A percentile compares a stretch with the other conserved stretches of the same genome.
phyloP scores from a whole-genome alignment of 2,797 vertebrate genomes.

The Clarias pachynema region DNA sequence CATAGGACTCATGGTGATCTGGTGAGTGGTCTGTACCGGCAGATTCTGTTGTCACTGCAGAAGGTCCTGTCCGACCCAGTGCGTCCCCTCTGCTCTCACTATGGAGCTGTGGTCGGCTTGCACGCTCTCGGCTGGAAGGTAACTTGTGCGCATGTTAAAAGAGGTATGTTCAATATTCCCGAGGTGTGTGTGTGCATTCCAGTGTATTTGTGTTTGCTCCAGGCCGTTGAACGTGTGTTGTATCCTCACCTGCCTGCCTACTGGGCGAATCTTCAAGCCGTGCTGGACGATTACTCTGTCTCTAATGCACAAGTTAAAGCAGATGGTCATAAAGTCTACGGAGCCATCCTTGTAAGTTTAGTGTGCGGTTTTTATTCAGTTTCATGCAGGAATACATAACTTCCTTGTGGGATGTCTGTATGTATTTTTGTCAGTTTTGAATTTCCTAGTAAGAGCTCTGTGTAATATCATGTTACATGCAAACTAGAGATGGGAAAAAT shows the following conservation, averaged over 20 bases:
- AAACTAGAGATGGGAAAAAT: background rate
- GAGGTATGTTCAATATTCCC: background rate
- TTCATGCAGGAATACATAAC: background rate
- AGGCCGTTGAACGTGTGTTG: conserved; percentile 90
- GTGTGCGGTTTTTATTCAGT: background rate
- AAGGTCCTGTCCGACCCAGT: conserved; percentile 92
- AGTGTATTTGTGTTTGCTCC: conserved; percentile 20
- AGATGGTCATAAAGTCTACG: conserved; percentile 93
- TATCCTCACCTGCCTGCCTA: conserved; percentile 91
- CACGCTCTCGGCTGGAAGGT: conserved; percentile 94
- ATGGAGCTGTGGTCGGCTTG: conserved; percentile 91
- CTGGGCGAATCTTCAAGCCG: conserved; percentile 91
- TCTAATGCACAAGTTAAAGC: conserved; percentile 96
- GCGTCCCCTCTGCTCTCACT: conserved; percentile 92
- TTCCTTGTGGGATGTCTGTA: background rate
- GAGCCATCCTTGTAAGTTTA: conserved; percentile 87
- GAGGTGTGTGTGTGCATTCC: conserved; percentile 18
- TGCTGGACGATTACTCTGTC: conserved; percentile 90
- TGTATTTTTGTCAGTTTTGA: background rate
- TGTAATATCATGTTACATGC: background rate
- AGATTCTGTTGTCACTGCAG: conserved; percentile 90
- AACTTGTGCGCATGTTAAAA: background rate
- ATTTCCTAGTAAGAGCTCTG: background rate
- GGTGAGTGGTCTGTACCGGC: conserved; percentile 89
- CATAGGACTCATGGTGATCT: conserved; percentile 88